phyloP scores from a whole-genome alignment of 1,140 invertebrate species.

The Luehdorfia chinensis region DNA sequence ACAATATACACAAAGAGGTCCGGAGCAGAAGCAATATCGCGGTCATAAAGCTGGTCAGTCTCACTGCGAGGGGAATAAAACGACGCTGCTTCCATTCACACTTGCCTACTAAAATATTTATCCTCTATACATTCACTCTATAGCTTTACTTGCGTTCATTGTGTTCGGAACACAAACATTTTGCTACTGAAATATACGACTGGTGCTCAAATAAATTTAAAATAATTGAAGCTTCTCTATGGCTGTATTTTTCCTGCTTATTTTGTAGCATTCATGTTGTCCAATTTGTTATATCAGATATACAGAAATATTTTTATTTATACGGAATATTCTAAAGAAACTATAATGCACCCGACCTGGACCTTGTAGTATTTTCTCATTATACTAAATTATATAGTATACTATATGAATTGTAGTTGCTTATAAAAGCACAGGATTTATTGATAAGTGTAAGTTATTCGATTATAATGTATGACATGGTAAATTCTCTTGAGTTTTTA shows the following conservation, averaged over 20 bases:
- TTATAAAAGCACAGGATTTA: too few species aligned
- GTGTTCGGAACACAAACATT: constrained; percentile 29
- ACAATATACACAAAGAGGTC: constrained; percentile 29
- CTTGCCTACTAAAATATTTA: constrained; percentile 60
- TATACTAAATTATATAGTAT: too few species aligned
- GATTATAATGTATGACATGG: too few species aligned
- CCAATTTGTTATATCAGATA: constrained; percentile 13
- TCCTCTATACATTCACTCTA: constrained; percentile 20
- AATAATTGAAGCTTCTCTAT: constrained; percentile 12
- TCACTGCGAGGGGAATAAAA: constrained; percentile 39
- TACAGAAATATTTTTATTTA: too few species aligned
- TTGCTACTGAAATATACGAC: constrained; percentile 32
- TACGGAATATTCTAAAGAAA: too few species aligned
- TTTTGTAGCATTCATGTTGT: neutral
- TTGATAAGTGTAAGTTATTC: too few species aligned
- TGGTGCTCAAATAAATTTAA: constrained; percentile 15
- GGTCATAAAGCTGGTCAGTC: constrained; percentile 48
- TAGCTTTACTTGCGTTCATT: constrained; percentile 22
- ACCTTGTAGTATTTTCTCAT: too few species aligned
- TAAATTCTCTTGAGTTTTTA: too few species aligned
- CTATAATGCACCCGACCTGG: too few species aligned
- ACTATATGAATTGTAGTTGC: too few species aligned
- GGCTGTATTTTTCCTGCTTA: constrained; percentile 13
- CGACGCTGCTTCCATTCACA: constrained; percentile 54
- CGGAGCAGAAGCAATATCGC: constrained; percentile 38